Conservation (phyloP, 2,888 invertebrate genomes). For the Mactromeris polynyma region DNA sequence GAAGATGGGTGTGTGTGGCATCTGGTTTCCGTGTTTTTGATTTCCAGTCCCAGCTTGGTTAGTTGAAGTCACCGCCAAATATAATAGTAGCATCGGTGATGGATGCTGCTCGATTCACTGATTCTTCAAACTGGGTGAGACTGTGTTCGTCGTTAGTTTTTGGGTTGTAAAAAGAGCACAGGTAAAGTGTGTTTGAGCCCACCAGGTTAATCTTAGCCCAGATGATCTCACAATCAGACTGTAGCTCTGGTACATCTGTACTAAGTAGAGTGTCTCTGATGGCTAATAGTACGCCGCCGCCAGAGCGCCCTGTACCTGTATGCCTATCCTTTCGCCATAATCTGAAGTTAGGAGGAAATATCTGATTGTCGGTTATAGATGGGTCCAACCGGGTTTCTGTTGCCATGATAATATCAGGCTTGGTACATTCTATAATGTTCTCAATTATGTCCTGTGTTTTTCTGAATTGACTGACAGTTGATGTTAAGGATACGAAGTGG, state of each 20-base stretch:
- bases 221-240: slow-evolving; percentile 57
- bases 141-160: slow-evolving; percentile 31
- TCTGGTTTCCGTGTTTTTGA: too few species aligned
- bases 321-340: slow-evolving; percentile 52
- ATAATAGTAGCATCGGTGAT: slow-evolving; percentile 18
- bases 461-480: slow-evolving; percentile 36
- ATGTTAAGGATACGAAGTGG: slow-evolving; percentile 7
- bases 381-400: slow-evolving; percentile 55
- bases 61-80: slow-evolving; percentile 49
- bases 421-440: slow-evolving; percentile 28
- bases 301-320: slow-evolving; percentile 35
- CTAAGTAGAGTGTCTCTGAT: slow-evolving; percentile 25
- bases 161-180: slow-evolving; percentile 29
- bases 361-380: slow-evolving; percentile 42
- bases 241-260: slow-evolving; percentile 43
- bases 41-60: slow-evolving; percentile 53
- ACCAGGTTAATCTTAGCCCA: too few species aligned
- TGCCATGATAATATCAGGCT: slow-evolving; percentile 42
- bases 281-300: slow-evolving; percentile 58
- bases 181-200: slow-evolving; percentile 11
- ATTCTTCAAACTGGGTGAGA: not conserved
- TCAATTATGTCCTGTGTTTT: not conserved
- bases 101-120: not conserved
- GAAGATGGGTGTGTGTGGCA: too few species aligned
- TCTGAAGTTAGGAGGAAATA: slow-evolving; percentile 43